Conservation (phyloP, 2,888 invertebrate species). For the Argynnis bischoffii region DNA sequence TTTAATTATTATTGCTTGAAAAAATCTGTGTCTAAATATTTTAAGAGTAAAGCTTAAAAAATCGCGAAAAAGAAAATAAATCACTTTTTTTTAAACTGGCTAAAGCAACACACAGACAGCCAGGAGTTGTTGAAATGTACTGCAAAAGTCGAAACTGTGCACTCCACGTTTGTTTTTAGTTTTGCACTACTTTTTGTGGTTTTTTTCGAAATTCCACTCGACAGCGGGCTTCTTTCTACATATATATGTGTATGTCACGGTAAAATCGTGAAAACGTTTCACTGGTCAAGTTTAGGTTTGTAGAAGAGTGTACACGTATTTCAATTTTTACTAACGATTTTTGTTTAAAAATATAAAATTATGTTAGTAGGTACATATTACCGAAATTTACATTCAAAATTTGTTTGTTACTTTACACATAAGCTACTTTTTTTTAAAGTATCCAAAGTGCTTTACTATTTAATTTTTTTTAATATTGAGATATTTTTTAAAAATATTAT, state of each 20-base stretch:
- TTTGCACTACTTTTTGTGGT: constrained; percentile 34
- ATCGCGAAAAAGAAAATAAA: background rate
- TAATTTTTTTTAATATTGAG: no score
- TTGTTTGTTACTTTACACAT: no score
- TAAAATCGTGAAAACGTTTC: background rate
- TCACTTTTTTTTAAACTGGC: constrained; percentile 6
- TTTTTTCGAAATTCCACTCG: constrained; percentile 23
- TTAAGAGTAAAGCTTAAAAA: background rate
- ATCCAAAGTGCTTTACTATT: no score
- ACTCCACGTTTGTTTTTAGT: constrained; percentile 19
- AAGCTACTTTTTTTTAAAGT: no score
- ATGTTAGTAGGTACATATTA: no score
- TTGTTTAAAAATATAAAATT: background rate
- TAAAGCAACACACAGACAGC: constrained; percentile 22
- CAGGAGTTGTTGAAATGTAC: constrained; percentile 28
- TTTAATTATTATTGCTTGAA: no score
- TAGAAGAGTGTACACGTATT: background rate
- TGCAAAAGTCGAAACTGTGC: constrained; percentile 26
- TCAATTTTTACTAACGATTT: background rate
- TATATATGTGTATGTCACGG: background rate
- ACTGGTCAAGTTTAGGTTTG: background rate
- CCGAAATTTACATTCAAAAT: no score
- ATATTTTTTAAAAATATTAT: no score
- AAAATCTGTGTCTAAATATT: background rate
- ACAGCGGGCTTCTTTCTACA: constrained; percentile 1